Percentiles rank a stretch among this genome's conserved stretches.
These are phyloP conservation scores for Chamaea fasciata DNA, from an alignment of 2,113 vertebrate genomes.

Conservation along the genomic window DNA sequence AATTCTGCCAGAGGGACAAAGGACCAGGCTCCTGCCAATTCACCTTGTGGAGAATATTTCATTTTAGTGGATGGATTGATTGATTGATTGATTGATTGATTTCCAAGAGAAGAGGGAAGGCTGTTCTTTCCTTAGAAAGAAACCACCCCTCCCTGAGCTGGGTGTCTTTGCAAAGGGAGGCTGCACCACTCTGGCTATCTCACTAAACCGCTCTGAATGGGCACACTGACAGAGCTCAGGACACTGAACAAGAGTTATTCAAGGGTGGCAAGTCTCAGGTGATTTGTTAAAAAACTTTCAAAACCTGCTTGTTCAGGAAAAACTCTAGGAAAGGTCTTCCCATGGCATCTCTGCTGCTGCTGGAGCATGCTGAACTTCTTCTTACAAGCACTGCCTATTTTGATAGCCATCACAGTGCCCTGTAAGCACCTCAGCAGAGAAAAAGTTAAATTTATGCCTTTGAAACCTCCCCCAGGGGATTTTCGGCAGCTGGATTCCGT, in stretches of 20 bases:
- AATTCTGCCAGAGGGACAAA: not conserved
- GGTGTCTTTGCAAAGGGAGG: not conserved
- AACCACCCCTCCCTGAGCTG: not conserved
- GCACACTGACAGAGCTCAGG: not conserved
- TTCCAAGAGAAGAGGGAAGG: not conserved
- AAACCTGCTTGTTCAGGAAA: not conserved
- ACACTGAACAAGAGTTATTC: not conserved
- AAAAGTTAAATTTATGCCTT: slow-evolving; percentile 37
- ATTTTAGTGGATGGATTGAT: not conserved
- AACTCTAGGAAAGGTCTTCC: not conserved
- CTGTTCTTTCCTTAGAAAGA: not conserved
- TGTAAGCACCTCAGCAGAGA: slow-evolving; percentile 11
- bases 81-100: not conserved
- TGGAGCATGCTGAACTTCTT: not conserved
- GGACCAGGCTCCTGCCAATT: not conserved
- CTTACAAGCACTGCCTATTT: not conserved
- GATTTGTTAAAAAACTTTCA: not conserved
- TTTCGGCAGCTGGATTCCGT: slow-evolving; percentile 28
- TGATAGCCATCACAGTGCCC: not conserved
- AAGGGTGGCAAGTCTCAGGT: not conserved
- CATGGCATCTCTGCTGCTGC: not conserved
- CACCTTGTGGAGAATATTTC: not conserved
- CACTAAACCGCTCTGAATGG: not conserved
- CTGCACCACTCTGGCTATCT: not conserved
- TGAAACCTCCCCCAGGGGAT: slow-evolving; percentile 19